Evolutionary conservation across 2,888 invertebrate species (phyloP), one percentile per base, ranked within the genome.

Genomic region (Drosophila histrio): DNA sequence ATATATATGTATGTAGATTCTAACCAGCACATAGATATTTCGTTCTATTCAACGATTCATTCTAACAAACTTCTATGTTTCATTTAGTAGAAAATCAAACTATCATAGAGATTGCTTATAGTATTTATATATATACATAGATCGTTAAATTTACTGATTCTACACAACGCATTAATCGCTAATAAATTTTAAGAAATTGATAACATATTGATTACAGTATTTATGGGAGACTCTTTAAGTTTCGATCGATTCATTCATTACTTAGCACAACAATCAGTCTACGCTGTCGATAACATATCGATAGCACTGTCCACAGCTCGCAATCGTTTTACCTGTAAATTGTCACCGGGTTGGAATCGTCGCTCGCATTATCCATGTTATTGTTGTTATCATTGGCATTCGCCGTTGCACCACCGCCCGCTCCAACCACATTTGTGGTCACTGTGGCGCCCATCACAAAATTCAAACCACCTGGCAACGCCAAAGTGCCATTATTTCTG

Each of bases 331-430:
- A 96, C 97, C 97, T 96, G 94, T 97, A 97, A 92, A 97, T 96
- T 86, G 96, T 96, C 92, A 96, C 95, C 92, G 96, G 95, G 93
- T 95, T 96, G 92, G 96, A 96, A 93, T 96, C 96, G 92, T 96
- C 96, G 94, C 96, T 96, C 92, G 94, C 95, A 94, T 95, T 96
- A 93, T 96, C 96, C 90, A 94, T 94, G 89, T 94, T 94, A 89
- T 94, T 94, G 92, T 94, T 94, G 92, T 93, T 94, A 91, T 94
- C 93, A 90, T 94, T 93, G 43, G 41, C 53, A 30, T 22, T 21
- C 2, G 39, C 30, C 3, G 54, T 30, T 21, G 39, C 28, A 13
- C 19, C 36, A 4, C 32, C 60, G 30, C 47, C 28, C 1, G 52
- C 38, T 15, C 21, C 57, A 17, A 68, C 26, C 32, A 43, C 30